A percentile compares a stretch with the other conserved stretches of the same genome.
Evolutionary conservation across 2,888 invertebrate genomes (phyloP).

Genomic region (Digitonthophagus gazella): DNA sequence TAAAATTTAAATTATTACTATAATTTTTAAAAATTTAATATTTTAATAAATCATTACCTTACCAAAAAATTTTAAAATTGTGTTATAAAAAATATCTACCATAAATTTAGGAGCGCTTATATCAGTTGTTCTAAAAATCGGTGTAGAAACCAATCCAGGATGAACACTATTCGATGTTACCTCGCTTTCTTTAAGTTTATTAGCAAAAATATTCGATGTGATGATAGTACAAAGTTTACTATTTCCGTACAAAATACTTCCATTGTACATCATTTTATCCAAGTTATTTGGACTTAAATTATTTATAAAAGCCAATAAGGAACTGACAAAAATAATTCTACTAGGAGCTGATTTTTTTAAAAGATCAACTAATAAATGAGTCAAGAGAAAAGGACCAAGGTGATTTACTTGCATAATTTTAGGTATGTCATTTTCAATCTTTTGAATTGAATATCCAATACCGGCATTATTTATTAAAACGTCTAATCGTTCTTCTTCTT

Average conservation of each 20-base stretch:
- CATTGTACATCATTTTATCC: slow-evolving; percentile 17
- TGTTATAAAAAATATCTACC: neutral
- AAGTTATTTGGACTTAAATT: slow-evolving; percentile 39
- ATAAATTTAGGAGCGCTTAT: neutral
- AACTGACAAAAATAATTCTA: slow-evolving; percentile 46
- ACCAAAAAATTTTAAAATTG: neutral
- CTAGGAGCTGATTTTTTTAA: slow-evolving; percentile 46
- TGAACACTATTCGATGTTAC: slow-evolving; percentile 46
- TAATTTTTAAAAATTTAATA: neutral
- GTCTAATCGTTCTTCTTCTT: slow-evolving; percentile 57
- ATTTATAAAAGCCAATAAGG: slow-evolving; percentile 40
- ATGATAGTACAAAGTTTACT: slow-evolving; percentile 46
- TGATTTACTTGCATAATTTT: slow-evolving; percentile 67
- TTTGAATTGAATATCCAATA: slow-evolving; percentile 48
- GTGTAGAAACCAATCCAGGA: slow-evolving; percentile 44
- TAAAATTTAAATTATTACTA: slow-evolving; percentile 13
- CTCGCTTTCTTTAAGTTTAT: slow-evolving; percentile 39
- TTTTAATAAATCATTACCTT: slow-evolving; percentile 13
- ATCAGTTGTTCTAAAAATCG: slow-evolving; percentile 14
- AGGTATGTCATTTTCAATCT: slow-evolving; percentile 63
- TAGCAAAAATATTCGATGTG: slow-evolving; percentile 44
- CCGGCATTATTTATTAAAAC: slow-evolving; percentile 68
- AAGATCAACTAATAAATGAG: slow-evolving; percentile 59
- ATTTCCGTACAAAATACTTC: slow-evolving; percentile 40
- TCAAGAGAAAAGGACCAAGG: slow-evolving; percentile 69